Evolutionary conservation across 2,797 vertebrate genomes (phyloP).

Genomic region (Xenops minutus): DNA sequence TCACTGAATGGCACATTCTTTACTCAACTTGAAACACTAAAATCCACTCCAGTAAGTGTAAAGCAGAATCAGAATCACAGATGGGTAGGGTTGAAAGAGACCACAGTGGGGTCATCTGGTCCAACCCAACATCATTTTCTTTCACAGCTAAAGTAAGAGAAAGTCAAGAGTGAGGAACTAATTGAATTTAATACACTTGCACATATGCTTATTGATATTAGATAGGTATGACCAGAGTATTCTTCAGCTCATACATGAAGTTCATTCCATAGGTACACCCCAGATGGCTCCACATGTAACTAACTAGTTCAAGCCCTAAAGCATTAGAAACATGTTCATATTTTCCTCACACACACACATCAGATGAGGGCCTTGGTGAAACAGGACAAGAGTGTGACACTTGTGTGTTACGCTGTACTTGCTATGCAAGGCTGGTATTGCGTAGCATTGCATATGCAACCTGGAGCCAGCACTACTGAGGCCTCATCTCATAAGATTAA

Average conservation of each 20-base stretch:
- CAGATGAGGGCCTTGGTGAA: neutral
- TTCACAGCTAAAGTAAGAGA: neutral
- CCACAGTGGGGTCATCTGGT: neutral
- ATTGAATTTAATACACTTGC: neutral
- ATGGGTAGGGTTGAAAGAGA: neutral
- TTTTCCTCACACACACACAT: fast-evolving
- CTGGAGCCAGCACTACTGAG: neutral
- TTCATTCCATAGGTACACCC: neutral
- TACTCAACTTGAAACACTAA: neutral
- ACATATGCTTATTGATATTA: neutral
- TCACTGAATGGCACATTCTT: neutral
- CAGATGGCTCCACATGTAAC: neutral
- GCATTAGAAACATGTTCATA: neutral
- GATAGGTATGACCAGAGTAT: neutral
- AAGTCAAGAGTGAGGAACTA: neutral
- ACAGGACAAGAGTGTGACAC: neutral
- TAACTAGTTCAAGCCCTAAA: neutral
- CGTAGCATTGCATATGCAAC: neutral
- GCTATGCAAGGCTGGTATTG: neutral
- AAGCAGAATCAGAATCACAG: neutral
- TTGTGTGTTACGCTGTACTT: neutral
- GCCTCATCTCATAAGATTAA: neutral
- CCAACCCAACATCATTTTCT: neutral
- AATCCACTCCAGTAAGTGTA: neutral
- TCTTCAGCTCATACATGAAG: neutral